Evolutionary conservation across 1,140 invertebrate genomes (phyloP).

Genomic region (Bemisia tabaci): DNA sequence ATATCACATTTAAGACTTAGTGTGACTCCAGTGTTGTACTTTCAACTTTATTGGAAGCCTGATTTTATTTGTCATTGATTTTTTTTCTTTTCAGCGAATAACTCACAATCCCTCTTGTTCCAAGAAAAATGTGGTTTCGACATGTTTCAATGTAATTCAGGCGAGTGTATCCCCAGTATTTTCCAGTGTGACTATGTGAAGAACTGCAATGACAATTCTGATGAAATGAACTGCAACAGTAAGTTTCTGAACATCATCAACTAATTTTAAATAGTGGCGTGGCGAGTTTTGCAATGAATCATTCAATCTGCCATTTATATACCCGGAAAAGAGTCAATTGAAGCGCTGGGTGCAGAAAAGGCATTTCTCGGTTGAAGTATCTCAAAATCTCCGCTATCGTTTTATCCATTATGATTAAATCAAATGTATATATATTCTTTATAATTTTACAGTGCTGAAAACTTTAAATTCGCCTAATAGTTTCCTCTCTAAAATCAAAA

Average conservation of each 20-base stretch:
- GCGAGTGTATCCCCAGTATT: conserved; percentile 13
- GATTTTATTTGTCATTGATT: not conserved
- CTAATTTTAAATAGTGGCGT: not conserved
- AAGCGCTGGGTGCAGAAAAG: too few relatives aligned
- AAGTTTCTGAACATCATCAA: not conserved
- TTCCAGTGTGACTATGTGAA: conserved; percentile 10
- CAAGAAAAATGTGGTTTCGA: conserved; percentile 5
- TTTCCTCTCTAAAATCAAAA: too few relatives aligned
- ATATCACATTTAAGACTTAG: not conserved
- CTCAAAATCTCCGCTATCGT: too few relatives aligned
- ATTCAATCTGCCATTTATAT: not conserved
- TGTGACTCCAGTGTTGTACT: not conserved
- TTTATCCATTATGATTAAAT: too few relatives aligned
- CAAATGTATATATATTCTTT: too few relatives aligned
- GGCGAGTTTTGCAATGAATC: not conserved
- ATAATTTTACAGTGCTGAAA: too few relatives aligned
- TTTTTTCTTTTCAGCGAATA: not conserved
- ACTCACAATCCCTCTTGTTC: not conserved
- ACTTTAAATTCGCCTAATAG: too few relatives aligned
- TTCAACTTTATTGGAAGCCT: not conserved
- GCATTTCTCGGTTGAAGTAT: too few relatives aligned
- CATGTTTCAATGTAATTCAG: conserved; percentile 13
- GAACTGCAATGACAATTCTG: not conserved
- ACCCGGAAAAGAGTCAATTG: too few relatives aligned
- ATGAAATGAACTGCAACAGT: not conserved